Conservation (phyloP, 2,888 invertebrate species). For the Idaea straminata region DNA sequence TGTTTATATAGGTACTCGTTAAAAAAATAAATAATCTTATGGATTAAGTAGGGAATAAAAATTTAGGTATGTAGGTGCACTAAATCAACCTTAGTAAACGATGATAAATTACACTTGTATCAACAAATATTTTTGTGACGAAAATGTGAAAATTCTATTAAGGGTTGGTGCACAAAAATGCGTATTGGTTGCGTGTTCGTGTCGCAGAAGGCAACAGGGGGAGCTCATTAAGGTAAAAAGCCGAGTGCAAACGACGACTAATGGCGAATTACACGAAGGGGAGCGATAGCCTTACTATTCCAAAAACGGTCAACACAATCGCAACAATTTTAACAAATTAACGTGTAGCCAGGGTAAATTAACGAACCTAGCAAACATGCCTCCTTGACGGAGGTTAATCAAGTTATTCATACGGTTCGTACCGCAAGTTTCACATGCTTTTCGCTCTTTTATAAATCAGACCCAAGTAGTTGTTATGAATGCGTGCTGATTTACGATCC, state of each 20-base stretch:
- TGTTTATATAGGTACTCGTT: too few species aligned
- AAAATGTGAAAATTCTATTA: conserved; percentile 28
- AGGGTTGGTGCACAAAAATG: conserved; percentile 70
- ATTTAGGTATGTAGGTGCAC: background rate
- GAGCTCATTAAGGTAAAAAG: conserved; percentile 80
- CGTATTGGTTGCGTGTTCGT: conserved; percentile 69
- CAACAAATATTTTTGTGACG: conserved; percentile 21
- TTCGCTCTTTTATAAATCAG: background rate
- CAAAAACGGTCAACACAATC: conserved; percentile 32
- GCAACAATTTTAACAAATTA: conserved; percentile 28
- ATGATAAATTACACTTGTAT: background rate
- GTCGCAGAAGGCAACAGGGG: conserved; percentile 57
- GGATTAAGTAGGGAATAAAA: background rate
- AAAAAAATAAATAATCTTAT: too few species aligned
- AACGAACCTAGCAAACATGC: background rate
- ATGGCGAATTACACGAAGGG: conserved; percentile 80
- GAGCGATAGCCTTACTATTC: conserved; percentile 54
- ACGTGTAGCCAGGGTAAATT: conserved; percentile 12
- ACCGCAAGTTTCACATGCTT: conserved; percentile 5
- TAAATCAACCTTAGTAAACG: background rate
- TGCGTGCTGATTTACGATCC: background rate
- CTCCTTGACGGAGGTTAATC: conserved; percentile 6
- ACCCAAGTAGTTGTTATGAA: background rate
- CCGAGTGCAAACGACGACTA: conserved; percentile 78
- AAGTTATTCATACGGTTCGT: conserved; percentile 5